Conservation (phyloP, 2,888 invertebrate species). For the Spilosoma lubricipeda region DNA sequence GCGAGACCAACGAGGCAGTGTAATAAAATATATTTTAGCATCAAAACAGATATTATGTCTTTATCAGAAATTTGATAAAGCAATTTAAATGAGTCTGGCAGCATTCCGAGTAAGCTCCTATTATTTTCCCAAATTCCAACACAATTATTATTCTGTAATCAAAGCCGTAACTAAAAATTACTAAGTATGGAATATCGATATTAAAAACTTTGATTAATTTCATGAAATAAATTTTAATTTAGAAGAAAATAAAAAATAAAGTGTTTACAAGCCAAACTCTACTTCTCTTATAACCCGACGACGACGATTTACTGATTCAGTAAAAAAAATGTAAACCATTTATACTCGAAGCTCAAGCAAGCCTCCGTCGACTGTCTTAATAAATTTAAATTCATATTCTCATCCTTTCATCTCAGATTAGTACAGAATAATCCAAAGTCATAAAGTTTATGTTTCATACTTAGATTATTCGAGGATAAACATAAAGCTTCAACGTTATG, state of each 20-base stretch:
- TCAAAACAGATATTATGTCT: no score
- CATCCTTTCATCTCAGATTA: conserved; percentile 32
- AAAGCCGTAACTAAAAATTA: not conserved
- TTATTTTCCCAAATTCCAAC: not conserved
- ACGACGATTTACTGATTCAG: no score
- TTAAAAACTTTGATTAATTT: not conserved
- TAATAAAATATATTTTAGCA: no score
- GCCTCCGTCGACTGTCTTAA: conserved; percentile 6
- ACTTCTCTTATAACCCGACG: not conserved
- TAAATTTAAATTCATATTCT: conserved; percentile 19
- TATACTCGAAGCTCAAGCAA: conserved; percentile 14
- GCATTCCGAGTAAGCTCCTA: not conserved
- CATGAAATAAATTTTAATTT: not conserved
- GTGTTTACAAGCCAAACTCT: not conserved
- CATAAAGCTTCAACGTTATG: conserved; percentile 22
- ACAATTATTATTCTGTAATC: not conserved
- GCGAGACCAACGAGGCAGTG: no score
- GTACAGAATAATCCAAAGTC: conserved; percentile 27
- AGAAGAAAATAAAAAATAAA: no score
- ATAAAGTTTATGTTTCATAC: conserved; percentile 32
- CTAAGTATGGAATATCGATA: not conserved
- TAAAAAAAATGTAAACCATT: no score
- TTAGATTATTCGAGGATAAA: conserved; percentile 23
- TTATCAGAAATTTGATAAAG: not conserved
- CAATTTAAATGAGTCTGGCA: not conserved